These are phyloP conservation scores for Volucella bombylans DNA, from an alignment of 2,888 invertebrate genomes.

Conservation along the genomic window DNA sequence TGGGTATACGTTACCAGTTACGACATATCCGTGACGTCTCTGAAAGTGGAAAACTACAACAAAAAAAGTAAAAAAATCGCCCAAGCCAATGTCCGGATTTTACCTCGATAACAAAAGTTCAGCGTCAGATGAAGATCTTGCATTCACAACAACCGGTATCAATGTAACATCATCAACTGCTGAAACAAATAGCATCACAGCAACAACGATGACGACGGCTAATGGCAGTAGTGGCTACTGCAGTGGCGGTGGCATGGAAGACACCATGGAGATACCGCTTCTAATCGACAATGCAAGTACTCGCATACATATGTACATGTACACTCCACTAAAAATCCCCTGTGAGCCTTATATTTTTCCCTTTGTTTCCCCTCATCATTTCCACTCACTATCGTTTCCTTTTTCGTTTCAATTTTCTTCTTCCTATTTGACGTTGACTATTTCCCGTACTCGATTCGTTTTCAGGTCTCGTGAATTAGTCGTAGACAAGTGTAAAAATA, in stretches of 20 bases:
- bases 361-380: neutral
- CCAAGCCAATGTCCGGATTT: conserved; percentile 50
- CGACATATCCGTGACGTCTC: neutral
- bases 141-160: conserved; percentile 33
- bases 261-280: conserved; percentile 68
- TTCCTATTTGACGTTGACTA: too few species aligned
- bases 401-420: neutral
- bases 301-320: neutral
- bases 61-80: neutral
- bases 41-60: conserved; percentile 12
- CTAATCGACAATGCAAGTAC: conserved; percentile 63
- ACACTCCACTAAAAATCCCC: neutral
- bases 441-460: neutral
- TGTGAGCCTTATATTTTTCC: neutral
- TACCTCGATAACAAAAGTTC: conserved; percentile 57
- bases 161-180: conserved; percentile 19
- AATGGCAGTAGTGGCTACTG: conserved; percentile 9
- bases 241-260: conserved; percentile 42
- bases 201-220: conserved; percentile 26
- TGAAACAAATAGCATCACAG: conserved; percentile 26
- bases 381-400: conserved; percentile 23
- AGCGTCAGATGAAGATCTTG: conserved; percentile 64
- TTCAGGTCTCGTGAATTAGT: conserved; percentile 20
- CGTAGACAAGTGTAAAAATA: conserved; percentile 3
- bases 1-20: neutral